Conservation (phyloP, 2,797 vertebrate genomes). For the Helostoma temminkii region DNA sequence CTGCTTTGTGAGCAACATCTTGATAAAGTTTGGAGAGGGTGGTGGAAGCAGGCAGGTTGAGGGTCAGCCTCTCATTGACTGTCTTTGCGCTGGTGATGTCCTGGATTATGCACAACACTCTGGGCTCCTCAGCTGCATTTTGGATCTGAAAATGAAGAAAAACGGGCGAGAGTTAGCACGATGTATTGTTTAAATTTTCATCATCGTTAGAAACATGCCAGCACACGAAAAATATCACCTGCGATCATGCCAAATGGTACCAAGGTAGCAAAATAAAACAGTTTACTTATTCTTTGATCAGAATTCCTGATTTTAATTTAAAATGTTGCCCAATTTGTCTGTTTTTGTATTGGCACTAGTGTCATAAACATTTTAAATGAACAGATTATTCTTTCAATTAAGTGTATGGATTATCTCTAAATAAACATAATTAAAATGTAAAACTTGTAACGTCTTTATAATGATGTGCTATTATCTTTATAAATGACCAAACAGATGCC, state of each 20-base stretch:
- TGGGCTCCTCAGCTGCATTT: slow-evolving; percentile 96
- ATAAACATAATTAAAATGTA: too few species aligned
- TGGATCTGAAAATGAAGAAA: slow-evolving; percentile 88
- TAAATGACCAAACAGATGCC: not conserved
- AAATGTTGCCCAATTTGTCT: too few species aligned
- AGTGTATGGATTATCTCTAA: too few species aligned
- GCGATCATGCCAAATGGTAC: not conserved
- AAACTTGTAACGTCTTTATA: not conserved
- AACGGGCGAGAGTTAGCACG: not conserved
- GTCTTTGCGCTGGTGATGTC: slow-evolving; percentile 96
- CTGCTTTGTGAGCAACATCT: slow-evolving; percentile 94
- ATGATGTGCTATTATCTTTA: not conserved
- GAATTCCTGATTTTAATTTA: too few species aligned
- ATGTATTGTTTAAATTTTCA: not conserved
- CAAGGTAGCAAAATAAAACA: not conserved
- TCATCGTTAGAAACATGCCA: slow-evolving; percentile 9
- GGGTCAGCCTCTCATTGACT: slow-evolving; percentile 91
- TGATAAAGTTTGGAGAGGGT: slow-evolving; percentile 89
- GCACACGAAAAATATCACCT: not conserved
- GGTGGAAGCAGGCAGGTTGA: slow-evolving; percentile 97
- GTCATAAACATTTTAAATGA: too few species aligned
- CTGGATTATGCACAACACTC: slow-evolving; percentile 97
- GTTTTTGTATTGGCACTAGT: too few species aligned
- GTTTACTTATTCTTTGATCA: too few species aligned
- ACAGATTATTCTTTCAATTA: too few species aligned